Base-by-base conservation (phyloP, 2,113 vertebrate genomes). In the Salvelinus sp. region DNA sequence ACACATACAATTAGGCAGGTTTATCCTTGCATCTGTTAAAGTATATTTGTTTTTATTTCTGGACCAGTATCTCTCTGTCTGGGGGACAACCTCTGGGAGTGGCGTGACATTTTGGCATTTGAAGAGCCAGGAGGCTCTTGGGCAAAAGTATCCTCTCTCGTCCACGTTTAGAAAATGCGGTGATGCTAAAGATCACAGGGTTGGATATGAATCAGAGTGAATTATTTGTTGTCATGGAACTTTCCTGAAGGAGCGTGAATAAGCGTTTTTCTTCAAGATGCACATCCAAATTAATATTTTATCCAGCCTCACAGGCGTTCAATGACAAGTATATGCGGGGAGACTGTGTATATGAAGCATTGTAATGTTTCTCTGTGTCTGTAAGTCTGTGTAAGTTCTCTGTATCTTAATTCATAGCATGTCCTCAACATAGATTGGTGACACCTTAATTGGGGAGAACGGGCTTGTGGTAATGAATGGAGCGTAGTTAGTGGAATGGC, bases 101-200 rank as follows among this genome's bases (percentile, higher is more conserved):
- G 25, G 73, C 22, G 77, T 80, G 80, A 85, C 87, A 82, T 76
- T 86, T 81, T 78, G 87, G 60, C 76, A 88, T 90, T 88, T 90
- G 14, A 78, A 30, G 23, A 54, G 63, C 72, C 79, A 30, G n/a
- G 47, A 69, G 76, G 68, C 80, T 87, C 78, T 67, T 14, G 22
- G 76, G 81, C 71, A 75, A 80, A 79, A 78, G 69, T 50, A 71
- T 67, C n/a, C 76, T 44, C 38, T 44, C 72, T 76, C 80, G 0
- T 60, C 71, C 58, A 69, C 75, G 30, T 76, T 76, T 70, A 54
- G 72, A 73, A 74, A 74, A 79, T 4, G 65, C 69, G 67, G 22
- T 6, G 5, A 25, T 57, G 12, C 70, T n/a, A 80, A 85, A 87
- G 81, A 80, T 79, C 86, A 82, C n/a, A 38, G 69, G 74, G 74